phyloP scores from a whole-genome alignment of 2,888 invertebrate genomes.

The Amblyjoppa proteus region DNA sequence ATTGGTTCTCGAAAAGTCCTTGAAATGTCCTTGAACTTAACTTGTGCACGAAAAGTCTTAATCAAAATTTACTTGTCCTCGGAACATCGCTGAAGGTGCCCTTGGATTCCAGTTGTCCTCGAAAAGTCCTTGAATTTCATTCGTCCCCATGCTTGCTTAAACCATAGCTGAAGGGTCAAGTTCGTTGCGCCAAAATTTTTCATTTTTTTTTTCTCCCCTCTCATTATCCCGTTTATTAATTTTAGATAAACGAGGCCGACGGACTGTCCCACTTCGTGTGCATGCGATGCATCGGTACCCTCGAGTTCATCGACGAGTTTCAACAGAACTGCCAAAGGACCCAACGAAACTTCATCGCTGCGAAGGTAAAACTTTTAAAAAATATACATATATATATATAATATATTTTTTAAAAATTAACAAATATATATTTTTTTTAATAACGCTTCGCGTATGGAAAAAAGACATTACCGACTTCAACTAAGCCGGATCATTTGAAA shows the following conservation, averaged over 20 bases:
- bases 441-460: too few relatives aligned
- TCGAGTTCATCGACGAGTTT: slow-evolving; percentile 80
- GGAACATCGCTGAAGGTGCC: too few relatives aligned
- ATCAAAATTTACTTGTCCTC: too few relatives aligned
- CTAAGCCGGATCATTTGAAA: too few relatives aligned
- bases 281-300: slow-evolving; percentile 75
- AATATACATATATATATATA: slow-evolving; percentile 17
- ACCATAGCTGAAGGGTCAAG: too few relatives aligned
- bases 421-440: too few relatives aligned
- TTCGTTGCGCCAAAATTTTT: not conserved
- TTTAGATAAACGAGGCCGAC: slow-evolving; percentile 78
- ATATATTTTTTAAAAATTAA: not conserved
- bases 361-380: slow-evolving; percentile 53
- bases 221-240: slow-evolving; percentile 43
- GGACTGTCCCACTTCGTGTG: slow-evolving; percentile 77
- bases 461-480: too few relatives aligned
- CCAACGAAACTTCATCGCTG: slow-evolving; percentile 70
- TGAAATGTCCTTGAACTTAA: not conserved
- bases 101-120: too few relatives aligned
- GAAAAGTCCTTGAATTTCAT: not conserved
- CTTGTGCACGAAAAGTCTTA: too few relatives aligned
- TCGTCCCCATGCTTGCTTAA: too few relatives aligned
- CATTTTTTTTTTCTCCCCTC: slow-evolving; percentile 26
- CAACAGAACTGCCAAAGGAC: slow-evolving; percentile 75
- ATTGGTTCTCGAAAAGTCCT: not conserved